Percentiles rank a stretch among this genome's conserved stretches.
Conservation (phyloP, 2,797 vertebrate genomes). For the Atherinosoma microstoma region DNA sequence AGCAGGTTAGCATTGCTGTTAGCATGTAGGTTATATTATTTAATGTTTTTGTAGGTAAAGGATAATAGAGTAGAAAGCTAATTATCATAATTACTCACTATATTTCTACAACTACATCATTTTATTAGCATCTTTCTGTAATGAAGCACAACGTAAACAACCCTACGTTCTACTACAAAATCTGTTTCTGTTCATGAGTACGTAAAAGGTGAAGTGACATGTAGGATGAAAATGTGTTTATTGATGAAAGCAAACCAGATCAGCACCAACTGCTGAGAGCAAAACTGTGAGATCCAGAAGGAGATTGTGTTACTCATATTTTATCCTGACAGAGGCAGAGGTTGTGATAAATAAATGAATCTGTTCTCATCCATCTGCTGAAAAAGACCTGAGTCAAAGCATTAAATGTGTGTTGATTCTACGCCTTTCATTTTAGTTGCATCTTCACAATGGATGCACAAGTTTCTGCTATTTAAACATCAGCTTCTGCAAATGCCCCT, state of each 20-base stretch:
- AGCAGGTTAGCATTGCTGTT: too few species aligned
- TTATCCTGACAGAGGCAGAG: constrained; percentile 25
- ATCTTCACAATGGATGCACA: constrained; percentile 9
- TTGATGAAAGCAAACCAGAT: constrained; percentile 35
- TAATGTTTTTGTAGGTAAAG: too few species aligned
- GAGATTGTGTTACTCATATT: constrained; percentile 13
- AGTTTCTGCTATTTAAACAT: constrained; percentile 34
- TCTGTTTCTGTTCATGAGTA: background rate
- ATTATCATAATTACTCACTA: too few species aligned
- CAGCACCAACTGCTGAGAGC: constrained; percentile 26
- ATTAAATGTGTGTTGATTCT: constrained; percentile 5
- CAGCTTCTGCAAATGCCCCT: constrained; percentile 37
- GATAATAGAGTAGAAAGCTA: too few species aligned
- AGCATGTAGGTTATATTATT: too few species aligned
- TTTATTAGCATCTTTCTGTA: background rate
- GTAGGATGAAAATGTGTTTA: constrained; percentile 39
- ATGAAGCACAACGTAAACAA: background rate
- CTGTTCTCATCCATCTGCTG: constrained; percentile 15
- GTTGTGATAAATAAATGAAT: constrained; percentile 26
- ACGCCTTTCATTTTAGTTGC: background rate
- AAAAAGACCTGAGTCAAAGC: constrained; percentile 9
- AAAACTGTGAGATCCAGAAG: constrained; percentile 32
- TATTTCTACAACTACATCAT: background rate
- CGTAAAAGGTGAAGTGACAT: constrained; percentile 19
- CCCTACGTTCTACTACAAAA: background rate